These are phyloP conservation scores for Balaeniceps rex DNA, from an alignment of 2,113 vertebrate species.

Conservation along the genomic window DNA sequence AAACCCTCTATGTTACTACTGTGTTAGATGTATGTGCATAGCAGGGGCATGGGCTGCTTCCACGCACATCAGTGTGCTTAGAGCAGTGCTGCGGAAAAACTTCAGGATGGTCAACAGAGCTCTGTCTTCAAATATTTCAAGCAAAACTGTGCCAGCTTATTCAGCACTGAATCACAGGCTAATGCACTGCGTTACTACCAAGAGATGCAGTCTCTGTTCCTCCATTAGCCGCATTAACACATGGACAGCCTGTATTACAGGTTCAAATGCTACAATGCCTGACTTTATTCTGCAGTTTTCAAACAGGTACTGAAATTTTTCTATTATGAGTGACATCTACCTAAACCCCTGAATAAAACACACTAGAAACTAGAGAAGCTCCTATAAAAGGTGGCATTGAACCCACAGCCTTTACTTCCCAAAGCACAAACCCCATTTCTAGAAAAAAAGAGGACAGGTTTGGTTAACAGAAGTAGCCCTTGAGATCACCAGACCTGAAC, in stretches of 20 bases:
- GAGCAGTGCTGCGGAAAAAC: background rate
- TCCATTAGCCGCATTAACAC: background rate
- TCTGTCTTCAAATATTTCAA: background rate
- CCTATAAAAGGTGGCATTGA: background rate
- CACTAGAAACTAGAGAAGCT: background rate
- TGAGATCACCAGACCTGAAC: background rate
- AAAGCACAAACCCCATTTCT: background rate
- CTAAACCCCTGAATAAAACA: background rate
- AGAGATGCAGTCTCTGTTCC: background rate
- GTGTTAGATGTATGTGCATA: background rate
- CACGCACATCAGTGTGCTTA: accelerated
- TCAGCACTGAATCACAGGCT: background rate
- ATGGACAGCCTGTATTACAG: background rate
- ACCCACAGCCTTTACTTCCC: background rate
- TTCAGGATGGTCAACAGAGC: background rate
- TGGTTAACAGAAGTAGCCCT: background rate
- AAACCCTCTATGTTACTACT: background rate
- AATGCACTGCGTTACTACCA: background rate
- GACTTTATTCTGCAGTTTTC: background rate
- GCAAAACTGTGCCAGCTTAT: background rate
- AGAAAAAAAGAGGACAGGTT: background rate
- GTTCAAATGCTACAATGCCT: background rate
- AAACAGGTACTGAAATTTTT: background rate
- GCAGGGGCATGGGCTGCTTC: background rate
- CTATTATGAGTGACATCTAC: background rate